A percentile compares a stretch with the other conserved stretches of the same genome.
These are phyloP conservation scores for Neodiprion fabricii DNA, from an alignment of 1,140 invertebrate genomes.

Conservation along the genomic window DNA sequence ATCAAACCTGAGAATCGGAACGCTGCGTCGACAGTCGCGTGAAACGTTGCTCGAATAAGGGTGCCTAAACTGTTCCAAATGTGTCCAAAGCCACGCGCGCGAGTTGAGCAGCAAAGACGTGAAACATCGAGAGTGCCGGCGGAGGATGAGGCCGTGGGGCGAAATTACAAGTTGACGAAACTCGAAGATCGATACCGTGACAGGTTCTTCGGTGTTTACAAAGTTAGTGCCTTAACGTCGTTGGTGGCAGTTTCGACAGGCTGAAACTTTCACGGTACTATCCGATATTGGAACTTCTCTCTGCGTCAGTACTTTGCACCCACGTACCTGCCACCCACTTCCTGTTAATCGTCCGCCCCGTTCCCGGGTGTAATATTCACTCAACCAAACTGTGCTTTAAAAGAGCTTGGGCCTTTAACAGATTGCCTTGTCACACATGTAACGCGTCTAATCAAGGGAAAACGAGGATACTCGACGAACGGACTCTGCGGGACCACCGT, in stretches of 20 bases:
- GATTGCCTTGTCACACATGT: too few species aligned
- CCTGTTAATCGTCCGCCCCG: neutral
- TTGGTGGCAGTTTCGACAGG: neutral
- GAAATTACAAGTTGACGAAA: neutral
- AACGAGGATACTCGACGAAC: too few species aligned
- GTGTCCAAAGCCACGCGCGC: neutral
- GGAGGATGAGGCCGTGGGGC: neutral
- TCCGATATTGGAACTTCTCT: neutral
- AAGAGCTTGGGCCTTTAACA: too few species aligned
- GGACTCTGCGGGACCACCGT: too few species aligned
- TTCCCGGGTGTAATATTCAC: too few species aligned
- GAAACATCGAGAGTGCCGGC: neutral
- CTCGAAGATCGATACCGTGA: conserved; percentile 2
- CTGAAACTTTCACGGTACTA: neutral
- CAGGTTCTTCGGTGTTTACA: conserved; percentile 5
- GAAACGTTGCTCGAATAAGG: neutral
- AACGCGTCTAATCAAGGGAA: too few species aligned
- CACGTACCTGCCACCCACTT: neutral
- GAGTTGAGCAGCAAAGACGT: neutral
- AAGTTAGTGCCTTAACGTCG: neutral
- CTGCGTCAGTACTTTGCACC: neutral
- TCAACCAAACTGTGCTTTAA: too few species aligned
- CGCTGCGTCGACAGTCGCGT: too few species aligned
- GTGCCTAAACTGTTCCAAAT: neutral
- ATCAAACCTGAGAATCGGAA: too few species aligned